A percentile compares a stretch with the other conserved stretches of the same genome.
These are phyloP conservation scores for Callocephalon fimbriatum DNA, from an alignment of 2,113 vertebrate species.

Conservation along the genomic window DNA sequence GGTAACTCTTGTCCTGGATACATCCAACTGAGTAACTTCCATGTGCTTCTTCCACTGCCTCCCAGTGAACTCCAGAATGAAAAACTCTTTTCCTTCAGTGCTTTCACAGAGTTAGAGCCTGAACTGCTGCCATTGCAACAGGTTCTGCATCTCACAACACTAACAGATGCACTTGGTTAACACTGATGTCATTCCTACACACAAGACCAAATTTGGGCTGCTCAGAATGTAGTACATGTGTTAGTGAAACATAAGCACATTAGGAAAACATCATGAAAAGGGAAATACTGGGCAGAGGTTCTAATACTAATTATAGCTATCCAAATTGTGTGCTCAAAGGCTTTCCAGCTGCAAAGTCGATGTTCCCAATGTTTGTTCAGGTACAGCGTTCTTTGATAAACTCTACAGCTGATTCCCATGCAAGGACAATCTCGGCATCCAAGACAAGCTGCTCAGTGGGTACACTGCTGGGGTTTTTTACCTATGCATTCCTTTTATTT, in stretches of 20 bases:
- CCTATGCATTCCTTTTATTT: neutral
- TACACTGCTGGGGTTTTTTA: neutral
- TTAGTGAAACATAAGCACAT: neutral
- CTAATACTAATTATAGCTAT: neutral
- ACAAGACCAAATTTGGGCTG: neutral
- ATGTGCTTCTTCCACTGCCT: neutral
- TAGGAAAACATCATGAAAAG: neutral
- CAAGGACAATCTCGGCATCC: neutral
- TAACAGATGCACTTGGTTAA: neutral
- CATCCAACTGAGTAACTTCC: neutral
- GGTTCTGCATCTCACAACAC: neutral
- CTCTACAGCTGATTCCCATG: neutral
- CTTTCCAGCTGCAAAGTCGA: neutral
- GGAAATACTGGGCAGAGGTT: neutral
- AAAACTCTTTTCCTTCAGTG: neutral
- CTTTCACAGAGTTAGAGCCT: neutral
- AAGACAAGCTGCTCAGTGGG: neutral
- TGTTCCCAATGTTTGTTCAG: neutral
- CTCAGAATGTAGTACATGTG: neutral
- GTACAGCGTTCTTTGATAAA: neutral
- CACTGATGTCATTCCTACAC: neutral
- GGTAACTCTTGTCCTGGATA: neutral
- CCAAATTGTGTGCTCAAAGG: neutral
- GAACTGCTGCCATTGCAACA: neutral
- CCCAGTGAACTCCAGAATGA: neutral